phyloP scores from a whole-genome alignment of 2,113 vertebrate genomes.

The Cyprinodon variegatus region DNA sequence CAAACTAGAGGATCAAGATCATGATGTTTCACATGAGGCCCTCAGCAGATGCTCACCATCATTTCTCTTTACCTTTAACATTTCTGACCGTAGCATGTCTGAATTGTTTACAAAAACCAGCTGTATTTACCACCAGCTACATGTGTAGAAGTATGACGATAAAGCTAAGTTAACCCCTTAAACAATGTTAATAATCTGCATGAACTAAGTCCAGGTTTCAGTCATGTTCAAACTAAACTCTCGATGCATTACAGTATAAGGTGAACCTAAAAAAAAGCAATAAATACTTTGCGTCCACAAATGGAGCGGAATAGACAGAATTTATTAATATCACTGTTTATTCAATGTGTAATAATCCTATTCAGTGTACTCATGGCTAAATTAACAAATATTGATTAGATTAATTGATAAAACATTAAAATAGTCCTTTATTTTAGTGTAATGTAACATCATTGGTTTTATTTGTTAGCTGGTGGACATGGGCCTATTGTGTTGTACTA shows the following conservation, averaged over 20 bases:
- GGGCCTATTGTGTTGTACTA: not conserved
- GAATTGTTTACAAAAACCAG: not conserved
- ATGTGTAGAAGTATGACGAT: not conserved
- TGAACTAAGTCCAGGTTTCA: not conserved
- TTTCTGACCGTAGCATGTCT: not conserved
- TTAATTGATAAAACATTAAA: not conserved
- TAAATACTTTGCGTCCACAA: not conserved
- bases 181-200: not conserved
- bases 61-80: not conserved
- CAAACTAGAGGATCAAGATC: not conserved
- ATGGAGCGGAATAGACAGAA: not conserved
- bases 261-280: not conserved
- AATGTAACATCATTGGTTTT: not conserved
- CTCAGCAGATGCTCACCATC: not conserved
- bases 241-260: not conserved
- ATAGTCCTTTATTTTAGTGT: not conserved
- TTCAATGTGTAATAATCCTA: not conserved
- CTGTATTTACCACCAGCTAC: not conserved
- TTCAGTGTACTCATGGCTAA: not conserved
- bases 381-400: not conserved
- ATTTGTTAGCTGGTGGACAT: not conserved
- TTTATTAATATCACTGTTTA: not conserved
- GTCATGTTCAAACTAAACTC: not conserved
- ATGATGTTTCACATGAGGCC: not conserved
- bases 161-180: not conserved